These are phyloP conservation scores for Rhimphoctona megacephalus DNA, from an alignment of 2,888 invertebrate species.

Conservation along the genomic window DNA sequence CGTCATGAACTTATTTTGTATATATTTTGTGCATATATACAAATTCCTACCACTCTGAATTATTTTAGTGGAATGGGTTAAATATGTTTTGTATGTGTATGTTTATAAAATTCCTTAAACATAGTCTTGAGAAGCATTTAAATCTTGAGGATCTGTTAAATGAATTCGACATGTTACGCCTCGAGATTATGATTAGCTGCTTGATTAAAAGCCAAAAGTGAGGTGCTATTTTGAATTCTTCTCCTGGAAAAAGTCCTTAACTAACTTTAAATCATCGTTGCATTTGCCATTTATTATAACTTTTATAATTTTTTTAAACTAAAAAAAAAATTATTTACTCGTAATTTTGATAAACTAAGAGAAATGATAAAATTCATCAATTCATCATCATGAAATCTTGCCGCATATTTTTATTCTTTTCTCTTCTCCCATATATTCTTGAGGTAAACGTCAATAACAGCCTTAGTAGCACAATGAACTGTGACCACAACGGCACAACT, in stretches of 20 bases:
- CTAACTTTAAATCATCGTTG: not conserved
- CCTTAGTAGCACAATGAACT: constrained; percentile 5
- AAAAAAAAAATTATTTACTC: too few species aligned
- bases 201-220: not conserved
- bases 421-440: not conserved
- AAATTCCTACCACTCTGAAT: constrained; percentile 11
- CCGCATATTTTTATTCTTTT: not conserved
- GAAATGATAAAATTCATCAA: not conserved
- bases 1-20: constrained; percentile 42
- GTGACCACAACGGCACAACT: not conserved
- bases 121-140: constrained; percentile 52
- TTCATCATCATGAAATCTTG: not conserved
- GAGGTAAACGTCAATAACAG: not conserved
- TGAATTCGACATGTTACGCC: constrained; percentile 13
- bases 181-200: not conserved
- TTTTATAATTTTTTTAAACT: not conserved
- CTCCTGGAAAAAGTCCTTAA: not conserved
- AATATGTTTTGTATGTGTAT: not conserved
- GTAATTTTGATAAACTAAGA: not conserved
- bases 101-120: not conserved
- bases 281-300: not conserved
- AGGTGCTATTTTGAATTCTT: not conserved
- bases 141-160: constrained; percentile 66
- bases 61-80: constrained; percentile 5
- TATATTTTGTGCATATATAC: constrained; percentile 27